Evolutionary conservation across 1,140 invertebrate genomes (phyloP).

Genomic region (Heliconius congener): DNA sequence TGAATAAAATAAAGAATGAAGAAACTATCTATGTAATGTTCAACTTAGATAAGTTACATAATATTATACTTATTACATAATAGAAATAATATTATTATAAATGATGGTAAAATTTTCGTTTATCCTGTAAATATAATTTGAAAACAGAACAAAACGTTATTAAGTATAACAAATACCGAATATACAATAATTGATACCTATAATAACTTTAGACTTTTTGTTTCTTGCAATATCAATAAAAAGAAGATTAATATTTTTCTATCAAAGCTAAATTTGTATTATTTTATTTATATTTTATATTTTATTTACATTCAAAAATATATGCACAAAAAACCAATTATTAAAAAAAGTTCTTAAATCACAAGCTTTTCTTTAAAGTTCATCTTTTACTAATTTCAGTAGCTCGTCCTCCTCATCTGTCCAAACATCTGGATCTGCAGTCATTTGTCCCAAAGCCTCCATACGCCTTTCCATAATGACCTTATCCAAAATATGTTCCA

Average conservation of each 20-base stretch:
- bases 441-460: conserved; percentile 71
- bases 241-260: too few relatives aligned
- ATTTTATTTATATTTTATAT: not conserved
- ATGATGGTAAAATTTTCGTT: too few relatives aligned
- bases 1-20: not conserved
- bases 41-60: not conserved
- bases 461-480: conserved; percentile 70
- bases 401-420: conserved; percentile 69
- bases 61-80: not conserved
- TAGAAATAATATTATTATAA: too few relatives aligned
- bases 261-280: too few relatives aligned
- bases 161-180: too few relatives aligned
- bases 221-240: too few relatives aligned
- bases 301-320: not conserved
- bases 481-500: conserved; percentile 73
- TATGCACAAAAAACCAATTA: not conserved
- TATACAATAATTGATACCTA: too few relatives aligned
- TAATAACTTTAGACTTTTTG: too few relatives aligned
- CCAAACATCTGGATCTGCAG: conserved; percentile 60
- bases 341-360: not conserved
- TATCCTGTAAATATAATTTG: too few relatives aligned
- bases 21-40: not conserved
- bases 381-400: conserved; percentile 67
- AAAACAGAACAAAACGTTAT: too few relatives aligned
- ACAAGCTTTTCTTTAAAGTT: conserved; percentile 41